phyloP scores from a whole-genome alignment of 2,888 invertebrate species.

The Brachyptera risi region DNA sequence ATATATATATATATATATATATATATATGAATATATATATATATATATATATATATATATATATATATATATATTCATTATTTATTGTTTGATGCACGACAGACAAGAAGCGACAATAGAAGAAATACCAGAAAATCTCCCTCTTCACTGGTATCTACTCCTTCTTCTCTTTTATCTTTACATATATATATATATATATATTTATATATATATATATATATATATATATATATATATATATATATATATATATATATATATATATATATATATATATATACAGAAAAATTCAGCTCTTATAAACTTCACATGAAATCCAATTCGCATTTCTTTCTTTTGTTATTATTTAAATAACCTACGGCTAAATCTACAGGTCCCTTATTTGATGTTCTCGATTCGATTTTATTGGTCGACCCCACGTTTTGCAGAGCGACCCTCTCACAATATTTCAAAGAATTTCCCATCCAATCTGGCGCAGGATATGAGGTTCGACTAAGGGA shows the following conservation, averaged over 20 bases:
- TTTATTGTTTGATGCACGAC: no score
- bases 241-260: not conserved
- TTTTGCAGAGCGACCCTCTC: not conserved
- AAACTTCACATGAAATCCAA: not conserved
- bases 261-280: not conserved
- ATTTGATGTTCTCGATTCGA: constrained; percentile 17
- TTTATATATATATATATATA: no score
- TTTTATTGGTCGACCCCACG: not conserved
- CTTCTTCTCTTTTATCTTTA: no score
- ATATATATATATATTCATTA: no score
- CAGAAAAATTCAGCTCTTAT: not conserved
- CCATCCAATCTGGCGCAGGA: constrained; percentile 16
- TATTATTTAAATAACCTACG: constrained; percentile 7
- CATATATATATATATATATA: no score
- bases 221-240: no score
- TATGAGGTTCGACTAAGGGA: constrained; percentile 4
- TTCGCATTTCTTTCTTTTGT: not conserved
- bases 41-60: no score
- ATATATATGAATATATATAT: no score
- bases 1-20: no score
- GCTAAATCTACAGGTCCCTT: constrained; percentile 15
- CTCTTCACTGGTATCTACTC: no score
- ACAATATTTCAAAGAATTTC: constrained; percentile 16
- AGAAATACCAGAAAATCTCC: no score
- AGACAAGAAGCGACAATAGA: no score